phyloP scores from a whole-genome alignment of 1,140 invertebrate species.

The Anoplophora glabripennis region DNA sequence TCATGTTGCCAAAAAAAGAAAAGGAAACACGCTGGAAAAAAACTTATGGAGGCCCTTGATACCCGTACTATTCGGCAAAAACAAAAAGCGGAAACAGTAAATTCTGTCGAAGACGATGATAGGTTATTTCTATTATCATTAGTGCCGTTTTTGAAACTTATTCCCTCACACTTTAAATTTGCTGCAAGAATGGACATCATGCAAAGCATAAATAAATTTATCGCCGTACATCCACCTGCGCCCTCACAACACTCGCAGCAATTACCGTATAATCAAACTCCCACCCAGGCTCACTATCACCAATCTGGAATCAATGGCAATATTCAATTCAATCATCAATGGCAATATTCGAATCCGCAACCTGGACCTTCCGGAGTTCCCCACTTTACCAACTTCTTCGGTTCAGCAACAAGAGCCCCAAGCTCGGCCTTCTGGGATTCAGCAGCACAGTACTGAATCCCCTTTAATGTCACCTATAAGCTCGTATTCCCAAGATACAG shows the following conservation, averaged over 20 bases:
- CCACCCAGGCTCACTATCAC: neutral
- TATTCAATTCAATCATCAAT: neutral
- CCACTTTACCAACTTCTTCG: neutral
- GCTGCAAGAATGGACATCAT: neutral
- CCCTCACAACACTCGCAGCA: neutral
- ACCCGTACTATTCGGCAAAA: too few species aligned
- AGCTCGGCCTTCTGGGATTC: constrained; percentile 7
- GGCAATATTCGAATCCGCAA: neutral
- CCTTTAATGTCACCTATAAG: neutral
- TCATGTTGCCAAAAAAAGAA: too few species aligned
- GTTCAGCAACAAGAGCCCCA: constrained; percentile 6
- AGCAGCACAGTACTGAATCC: neutral
- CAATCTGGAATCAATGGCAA: neutral
- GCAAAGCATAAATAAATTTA: constrained; percentile 1
- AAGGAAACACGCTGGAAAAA: too few species aligned
- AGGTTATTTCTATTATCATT: neutral
- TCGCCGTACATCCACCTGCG: constrained; percentile 1
- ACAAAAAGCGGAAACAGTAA: too few species aligned
- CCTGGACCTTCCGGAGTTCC: neutral
- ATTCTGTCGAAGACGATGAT: neutral
- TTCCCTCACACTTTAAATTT: too few species aligned
- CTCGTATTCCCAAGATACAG: neutral
- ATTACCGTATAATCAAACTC: neutral
- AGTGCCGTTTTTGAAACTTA: too few species aligned
- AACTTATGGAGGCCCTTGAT: too few species aligned